Percentiles rank a stretch among this genome's conserved stretches.
These are phyloP conservation scores for Schrankia costaestrigalis DNA, from an alignment of 2,888 invertebrate genomes.

Conservation along the genomic window DNA sequence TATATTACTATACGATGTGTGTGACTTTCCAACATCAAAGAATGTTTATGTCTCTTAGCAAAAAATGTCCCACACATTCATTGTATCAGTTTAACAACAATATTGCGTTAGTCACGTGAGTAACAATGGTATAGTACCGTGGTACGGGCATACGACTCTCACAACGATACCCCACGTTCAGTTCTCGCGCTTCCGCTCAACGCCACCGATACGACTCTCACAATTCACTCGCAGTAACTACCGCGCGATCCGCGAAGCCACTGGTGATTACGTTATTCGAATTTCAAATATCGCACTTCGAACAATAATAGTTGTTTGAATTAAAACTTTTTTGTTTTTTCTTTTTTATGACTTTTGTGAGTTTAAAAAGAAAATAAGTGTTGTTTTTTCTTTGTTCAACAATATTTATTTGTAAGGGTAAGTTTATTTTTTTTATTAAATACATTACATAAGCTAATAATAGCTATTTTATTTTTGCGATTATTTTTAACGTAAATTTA, in stretches of 20 bases:
- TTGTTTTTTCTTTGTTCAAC: no score
- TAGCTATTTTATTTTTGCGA: no score
- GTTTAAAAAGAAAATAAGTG: no score
- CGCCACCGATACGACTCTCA: conserved; percentile 13
- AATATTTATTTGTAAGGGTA: no score
- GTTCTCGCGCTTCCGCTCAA: conserved; percentile 16
- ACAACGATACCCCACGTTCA: conserved; percentile 31
- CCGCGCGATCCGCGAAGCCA: conserved; percentile 20
- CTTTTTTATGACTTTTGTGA: background rate
- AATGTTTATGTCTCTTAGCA: conserved; percentile 7
- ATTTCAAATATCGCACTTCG: conserved; percentile 10
- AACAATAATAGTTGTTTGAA: conserved; percentile 14
- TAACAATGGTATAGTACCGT: background rate
- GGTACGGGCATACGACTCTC: no score
- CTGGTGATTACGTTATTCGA: conserved; percentile 9
- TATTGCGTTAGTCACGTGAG: conserved; percentile 9
- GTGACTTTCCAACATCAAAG: conserved; percentile 16
- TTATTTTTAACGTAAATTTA: no score
- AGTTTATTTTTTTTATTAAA: no score
- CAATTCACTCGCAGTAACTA: conserved; percentile 13
- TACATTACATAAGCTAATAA: no score
- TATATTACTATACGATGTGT: no score
- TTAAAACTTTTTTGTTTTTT: conserved; percentile 7
- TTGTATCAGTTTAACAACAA: conserved; percentile 39
- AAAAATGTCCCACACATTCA: conserved; percentile 4